phyloP scores from a whole-genome alignment of 2,113 vertebrate species.

The Epinephelus fuscoguttatus region DNA sequence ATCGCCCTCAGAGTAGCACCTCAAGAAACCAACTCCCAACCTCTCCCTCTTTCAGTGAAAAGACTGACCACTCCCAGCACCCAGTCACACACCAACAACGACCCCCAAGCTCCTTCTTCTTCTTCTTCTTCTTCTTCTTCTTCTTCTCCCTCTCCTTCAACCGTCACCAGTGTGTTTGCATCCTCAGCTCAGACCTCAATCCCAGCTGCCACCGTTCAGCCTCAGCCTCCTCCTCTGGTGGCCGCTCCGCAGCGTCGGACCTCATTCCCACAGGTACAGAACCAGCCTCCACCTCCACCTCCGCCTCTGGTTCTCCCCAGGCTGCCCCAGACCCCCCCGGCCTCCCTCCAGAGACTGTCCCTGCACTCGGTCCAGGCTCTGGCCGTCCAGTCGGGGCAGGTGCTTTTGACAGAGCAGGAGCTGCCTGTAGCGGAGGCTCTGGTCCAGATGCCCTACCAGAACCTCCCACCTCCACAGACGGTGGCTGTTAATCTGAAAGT shows the following conservation, averaged over 20 bases:
- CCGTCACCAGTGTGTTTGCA: slow-evolving; percentile 83
- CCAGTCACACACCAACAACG: slow-evolving; percentile 85
- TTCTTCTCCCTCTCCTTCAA: slow-evolving; percentile 71
- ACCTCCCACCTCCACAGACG: slow-evolving; percentile 92
- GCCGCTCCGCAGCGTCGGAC: slow-evolving; percentile 82
- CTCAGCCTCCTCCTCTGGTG: slow-evolving; percentile 86
- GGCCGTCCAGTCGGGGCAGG: slow-evolving; percentile 89
- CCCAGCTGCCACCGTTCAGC: slow-evolving; percentile 85
- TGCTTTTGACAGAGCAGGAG: slow-evolving; percentile 90
- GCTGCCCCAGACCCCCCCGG: slow-evolving; percentile 83
- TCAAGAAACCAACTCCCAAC: slow-evolving; percentile 82
- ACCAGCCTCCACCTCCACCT: slow-evolving; percentile 57
- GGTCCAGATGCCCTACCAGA: slow-evolving; percentile 93
- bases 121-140: slow-evolving; percentile 71
- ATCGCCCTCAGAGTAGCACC: slow-evolving; percentile 87
- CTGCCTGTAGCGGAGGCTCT: slow-evolving; percentile 91
- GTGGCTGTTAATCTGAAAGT: slow-evolving; percentile 95
- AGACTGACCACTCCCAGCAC: slow-evolving; percentile 81
- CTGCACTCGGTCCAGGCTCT: slow-evolving; percentile 90
- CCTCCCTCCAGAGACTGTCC: slow-evolving; percentile 88
- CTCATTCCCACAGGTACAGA: slow-evolving; percentile 79
- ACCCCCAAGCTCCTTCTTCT: slow-evolving; percentile 78
- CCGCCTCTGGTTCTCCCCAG: slow-evolving; percentile 84
- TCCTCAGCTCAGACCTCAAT: slow-evolving; percentile 85
- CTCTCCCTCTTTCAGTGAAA: slow-evolving; percentile 87